These are phyloP conservation scores for Noturus placidus DNA, from an alignment of 2,113 vertebrate species.

Conservation along the genomic window DNA sequence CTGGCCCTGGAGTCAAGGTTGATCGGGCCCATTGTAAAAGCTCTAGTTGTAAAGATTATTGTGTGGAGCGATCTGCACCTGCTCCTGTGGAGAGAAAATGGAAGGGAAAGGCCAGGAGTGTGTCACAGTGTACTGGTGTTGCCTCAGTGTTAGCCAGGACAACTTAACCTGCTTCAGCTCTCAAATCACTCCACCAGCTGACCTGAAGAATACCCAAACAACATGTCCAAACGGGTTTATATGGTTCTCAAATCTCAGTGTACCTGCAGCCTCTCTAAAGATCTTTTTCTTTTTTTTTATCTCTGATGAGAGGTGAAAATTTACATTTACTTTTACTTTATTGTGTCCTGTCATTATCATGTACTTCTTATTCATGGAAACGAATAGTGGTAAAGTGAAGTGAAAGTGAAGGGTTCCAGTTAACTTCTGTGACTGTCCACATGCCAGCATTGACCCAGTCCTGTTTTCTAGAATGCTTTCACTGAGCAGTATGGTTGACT, in stretches of 20 bases:
- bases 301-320: background rate
- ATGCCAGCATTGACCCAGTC: background rate
- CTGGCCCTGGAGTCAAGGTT: conserved; percentile 49
- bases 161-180: background rate
- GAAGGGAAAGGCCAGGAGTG: conserved; percentile 24
- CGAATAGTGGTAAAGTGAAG: too few relatives aligned
- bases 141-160: background rate
- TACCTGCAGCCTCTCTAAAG: background rate
- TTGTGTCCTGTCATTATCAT: background rate
- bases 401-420: background rate
- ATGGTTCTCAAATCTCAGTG: background rate
- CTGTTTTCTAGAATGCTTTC: background rate
- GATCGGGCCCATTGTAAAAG: conserved; percentile 51
- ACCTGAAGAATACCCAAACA: background rate
- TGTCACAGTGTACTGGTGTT: conserved; percentile 9
- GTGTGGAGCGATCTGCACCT: conserved; percentile 49
- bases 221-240: background rate
- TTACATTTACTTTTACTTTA: background rate
- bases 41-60: conserved; percentile 55
- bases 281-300: background rate
- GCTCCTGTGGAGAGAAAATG: conserved; percentile 42
- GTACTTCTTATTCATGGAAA: background rate
- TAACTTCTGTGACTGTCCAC: background rate
- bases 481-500: background rate
- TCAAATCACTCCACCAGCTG: background rate